Conservation (phyloP, 1,140 invertebrate genomes). For the Caenorhabditis brenneri region DNA sequence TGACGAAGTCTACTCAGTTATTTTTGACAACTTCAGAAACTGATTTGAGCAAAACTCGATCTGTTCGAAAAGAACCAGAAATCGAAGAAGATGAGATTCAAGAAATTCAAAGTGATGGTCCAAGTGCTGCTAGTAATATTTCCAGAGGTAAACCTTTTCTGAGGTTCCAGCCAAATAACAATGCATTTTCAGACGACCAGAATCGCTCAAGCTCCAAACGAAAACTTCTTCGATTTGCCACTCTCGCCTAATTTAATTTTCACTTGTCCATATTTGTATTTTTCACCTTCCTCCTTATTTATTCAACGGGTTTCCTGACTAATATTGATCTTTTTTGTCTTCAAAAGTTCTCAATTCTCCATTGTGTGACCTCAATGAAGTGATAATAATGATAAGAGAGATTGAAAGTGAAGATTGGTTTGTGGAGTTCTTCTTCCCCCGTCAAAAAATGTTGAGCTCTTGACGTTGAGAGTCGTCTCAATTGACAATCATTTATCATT, state of each 20-base stretch:
- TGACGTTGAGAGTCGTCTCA: neutral
- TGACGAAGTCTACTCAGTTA: neutral
- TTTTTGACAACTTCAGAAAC: constrained; percentile 26
- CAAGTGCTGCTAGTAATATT: constrained; percentile 22
- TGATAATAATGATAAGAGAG: constrained; percentile 6
- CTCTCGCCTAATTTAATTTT: constrained; percentile 14
- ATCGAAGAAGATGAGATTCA: constrained; percentile 11
- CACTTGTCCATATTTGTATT: neutral
- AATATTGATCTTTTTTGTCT: neutral
- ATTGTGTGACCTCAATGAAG: constrained; percentile 9
- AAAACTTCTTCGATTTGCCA: constrained; percentile 31
- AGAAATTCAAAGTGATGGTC: constrained; percentile 19
- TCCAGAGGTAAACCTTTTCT: neutral
- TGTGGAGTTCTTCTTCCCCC: neutral
- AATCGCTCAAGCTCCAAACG: constrained; percentile 26
- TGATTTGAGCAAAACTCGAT: neutral
- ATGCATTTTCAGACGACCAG: constrained; percentile 16
- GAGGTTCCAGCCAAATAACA: neutral
- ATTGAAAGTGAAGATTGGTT: neutral
- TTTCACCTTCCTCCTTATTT: neutral
- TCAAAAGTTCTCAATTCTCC: neutral
- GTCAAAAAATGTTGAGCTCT: neutral
- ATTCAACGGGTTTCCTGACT: neutral
- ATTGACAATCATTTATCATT: constrained; percentile 28
- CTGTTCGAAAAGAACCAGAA: neutral